Conservation (phyloP, 2,888 invertebrate species). For the Parnassius glacialis region DNA sequence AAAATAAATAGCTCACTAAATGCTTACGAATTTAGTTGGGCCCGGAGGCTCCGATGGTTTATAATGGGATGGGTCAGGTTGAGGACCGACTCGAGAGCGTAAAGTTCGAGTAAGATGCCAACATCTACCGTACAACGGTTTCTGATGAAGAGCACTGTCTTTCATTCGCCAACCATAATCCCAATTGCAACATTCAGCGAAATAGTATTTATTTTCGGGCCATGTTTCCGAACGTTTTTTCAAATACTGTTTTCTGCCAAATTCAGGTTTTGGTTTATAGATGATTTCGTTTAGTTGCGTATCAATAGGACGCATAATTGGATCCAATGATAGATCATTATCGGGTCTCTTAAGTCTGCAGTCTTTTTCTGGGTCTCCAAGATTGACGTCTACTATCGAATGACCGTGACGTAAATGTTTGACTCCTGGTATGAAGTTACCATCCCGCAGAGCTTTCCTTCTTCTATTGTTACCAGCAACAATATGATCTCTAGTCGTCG, state of each 20-base stretch:
- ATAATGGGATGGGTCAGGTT: constrained; percentile 51
- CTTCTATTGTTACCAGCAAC: constrained; percentile 41
- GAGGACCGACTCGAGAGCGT: constrained; percentile 46
- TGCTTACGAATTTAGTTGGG: constrained; percentile 34
- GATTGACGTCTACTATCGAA: constrained; percentile 46
- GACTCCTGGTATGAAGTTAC: constrained; percentile 41
- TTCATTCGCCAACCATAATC: constrained; percentile 53
- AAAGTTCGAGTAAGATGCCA: constrained; percentile 46
- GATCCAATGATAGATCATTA: constrained; percentile 42
- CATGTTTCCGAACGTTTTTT: constrained; percentile 35
- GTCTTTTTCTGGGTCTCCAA: constrained; percentile 48
- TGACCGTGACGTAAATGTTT: constrained; percentile 43
- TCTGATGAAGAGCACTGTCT: constrained; percentile 41
- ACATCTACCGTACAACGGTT: constrained; percentile 40
- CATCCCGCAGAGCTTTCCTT: constrained; percentile 44
- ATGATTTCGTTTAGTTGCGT: constrained; percentile 40
- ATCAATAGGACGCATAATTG: constrained; percentile 52
- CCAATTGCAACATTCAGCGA: constrained; percentile 45
- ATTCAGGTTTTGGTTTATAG: constrained; percentile 45
- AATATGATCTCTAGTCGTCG: constrained; percentile 47
- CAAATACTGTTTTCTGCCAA: constrained; percentile 45
- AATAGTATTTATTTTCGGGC: constrained; percentile 54
- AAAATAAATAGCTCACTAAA: no score
- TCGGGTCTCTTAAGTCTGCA: constrained; percentile 43
- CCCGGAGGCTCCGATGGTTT: constrained; percentile 38